phyloP scores from a whole-genome alignment of 2,888 invertebrate species.

The Macaria notata region DNA sequence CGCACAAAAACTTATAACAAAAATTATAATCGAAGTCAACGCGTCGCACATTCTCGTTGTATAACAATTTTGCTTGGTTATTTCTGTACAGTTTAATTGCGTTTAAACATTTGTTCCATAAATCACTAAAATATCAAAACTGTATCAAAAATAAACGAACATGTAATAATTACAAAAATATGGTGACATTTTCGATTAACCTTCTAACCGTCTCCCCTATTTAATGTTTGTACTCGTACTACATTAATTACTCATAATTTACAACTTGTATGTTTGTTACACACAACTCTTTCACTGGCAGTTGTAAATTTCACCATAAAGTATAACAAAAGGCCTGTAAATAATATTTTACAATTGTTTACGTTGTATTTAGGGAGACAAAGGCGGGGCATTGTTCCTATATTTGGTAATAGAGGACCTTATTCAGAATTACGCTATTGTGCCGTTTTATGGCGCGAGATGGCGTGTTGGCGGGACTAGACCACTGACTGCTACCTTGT shows the following conservation, averaged over 20 bases:
- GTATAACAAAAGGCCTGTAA: slow-evolving; percentile 36
- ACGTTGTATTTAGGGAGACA: slow-evolving; percentile 53
- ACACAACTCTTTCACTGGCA: slow-evolving; percentile 31
- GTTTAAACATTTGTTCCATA: too few species aligned
- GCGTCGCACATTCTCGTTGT: too few species aligned
- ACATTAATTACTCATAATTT: not conserved
- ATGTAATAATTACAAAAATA: not conserved
- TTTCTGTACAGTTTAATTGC: too few species aligned
- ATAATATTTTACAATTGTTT: slow-evolving; percentile 73
- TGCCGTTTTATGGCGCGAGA: slow-evolving; percentile 22
- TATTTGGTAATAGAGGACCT: slow-evolving; percentile 18
- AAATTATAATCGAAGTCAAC: too few species aligned
- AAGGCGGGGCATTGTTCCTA: slow-evolving; percentile 35
- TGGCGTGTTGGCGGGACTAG: slow-evolving; percentile 40
- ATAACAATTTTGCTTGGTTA: too few species aligned
- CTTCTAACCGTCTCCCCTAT: too few species aligned
- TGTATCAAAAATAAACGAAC: too few species aligned
- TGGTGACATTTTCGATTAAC: slow-evolving; percentile 6
- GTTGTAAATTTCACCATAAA: slow-evolving; percentile 23
- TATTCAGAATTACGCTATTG: slow-evolving; percentile 14
- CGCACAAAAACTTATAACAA: too few species aligned
- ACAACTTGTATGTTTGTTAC: too few species aligned
- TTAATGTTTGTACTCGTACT: too few species aligned
- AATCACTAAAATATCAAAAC: too few species aligned
- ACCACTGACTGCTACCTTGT: slow-evolving; percentile 54